Base-by-base conservation (phyloP, 2,888 invertebrate species). In the Apocheima hispidaria region DNA sequence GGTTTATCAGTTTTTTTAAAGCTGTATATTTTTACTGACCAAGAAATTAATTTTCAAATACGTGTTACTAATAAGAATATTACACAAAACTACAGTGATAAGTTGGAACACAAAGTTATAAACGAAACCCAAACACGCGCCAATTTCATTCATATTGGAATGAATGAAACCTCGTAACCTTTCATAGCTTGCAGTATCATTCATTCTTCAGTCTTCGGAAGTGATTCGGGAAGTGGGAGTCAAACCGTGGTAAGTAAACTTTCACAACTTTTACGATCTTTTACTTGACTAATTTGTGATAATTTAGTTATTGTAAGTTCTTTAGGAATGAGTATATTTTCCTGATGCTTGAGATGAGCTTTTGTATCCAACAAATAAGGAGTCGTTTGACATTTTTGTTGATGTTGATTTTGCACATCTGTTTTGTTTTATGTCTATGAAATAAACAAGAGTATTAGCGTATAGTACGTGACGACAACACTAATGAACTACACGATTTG, bases 401-500 rank as follows among this genome's bases (percentile, higher is more conserved):
- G n/a, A n/a, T 28, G 23, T 51, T 36, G 36, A 33, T 20, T 53
- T 48, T 41, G 18, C 28, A 53, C 46, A 61, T 64, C 74, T 79
- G 76, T 80, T 80, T 77, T 75, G 74, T 73, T 79, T 77, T 66
- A 49, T 46, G 79, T 58, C 80, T 12, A 4, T 82, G 79, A 83
- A 77, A 74, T 68, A 79, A 76, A 70, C 72, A 72, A 71, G 73
- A 70, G 66, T 72, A 26, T 10, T 14, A 21, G 64, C 49, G 67
- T 66, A 46, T 60, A 61, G 71, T 80, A 84, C 79, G 82, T 82
- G 82, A 85, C 70, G 71, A 77, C 70, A 86, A 83, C 81, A 84
- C 83, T 12, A 77, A 73, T 68, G 52, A 57, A 49, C 49, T 51
- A 66, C 51, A 61, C 49, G 46, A 30, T 56, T 55, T 33, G 41